These are phyloP conservation scores for Gymnoscelis rufifasciata DNA, from an alignment of 2,888 invertebrate genomes.

Conservation along the genomic window DNA sequence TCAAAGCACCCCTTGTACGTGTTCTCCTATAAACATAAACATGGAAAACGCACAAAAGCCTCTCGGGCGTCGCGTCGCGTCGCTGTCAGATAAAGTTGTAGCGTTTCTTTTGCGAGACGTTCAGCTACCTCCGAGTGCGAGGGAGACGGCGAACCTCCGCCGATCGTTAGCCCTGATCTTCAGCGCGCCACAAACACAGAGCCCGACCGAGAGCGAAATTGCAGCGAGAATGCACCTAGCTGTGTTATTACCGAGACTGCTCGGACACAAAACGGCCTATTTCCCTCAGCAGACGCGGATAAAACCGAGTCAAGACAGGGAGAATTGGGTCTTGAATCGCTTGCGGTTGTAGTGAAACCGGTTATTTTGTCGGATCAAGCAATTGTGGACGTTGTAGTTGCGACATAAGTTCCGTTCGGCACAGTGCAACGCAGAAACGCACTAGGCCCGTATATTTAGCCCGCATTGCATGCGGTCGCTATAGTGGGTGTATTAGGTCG, in stretches of 20 bases:
- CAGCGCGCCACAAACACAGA: constrained; percentile 79
- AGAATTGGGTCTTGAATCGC: constrained; percentile 45
- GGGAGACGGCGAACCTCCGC: constrained; percentile 55
- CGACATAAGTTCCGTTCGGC: constrained; percentile 67
- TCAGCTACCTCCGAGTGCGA: constrained; percentile 48
- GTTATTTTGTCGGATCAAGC: constrained; percentile 67
- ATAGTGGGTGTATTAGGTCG: constrained; percentile 77
- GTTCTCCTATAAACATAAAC: constrained; percentile 76
- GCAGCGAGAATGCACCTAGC: constrained; percentile 79
- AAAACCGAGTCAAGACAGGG: constrained; percentile 40
- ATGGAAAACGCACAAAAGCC: constrained; percentile 79
- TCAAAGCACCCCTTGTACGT: constrained; percentile 75
- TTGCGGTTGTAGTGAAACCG: constrained; percentile 46
- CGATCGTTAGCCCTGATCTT: constrained; percentile 80
- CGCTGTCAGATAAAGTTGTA: constrained; percentile 77
- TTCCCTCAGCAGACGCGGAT: constrained; percentile 36
- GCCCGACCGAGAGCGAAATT: constrained; percentile 80
- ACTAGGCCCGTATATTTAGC: constrained; percentile 73
- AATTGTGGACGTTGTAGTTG: constrained; percentile 69
- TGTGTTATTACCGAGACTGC: constrained; percentile 69
- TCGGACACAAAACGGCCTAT: constrained; percentile 62
- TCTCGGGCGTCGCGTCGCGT: constrained; percentile 70
- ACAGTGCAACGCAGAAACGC: constrained; percentile 51
- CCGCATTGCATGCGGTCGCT: constrained; percentile 70
- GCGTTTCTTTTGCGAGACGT: constrained; percentile 72